Evolutionary conservation across 2,113 vertebrate species (phyloP).

Genomic region (Pantherophis guttatus): DNA sequence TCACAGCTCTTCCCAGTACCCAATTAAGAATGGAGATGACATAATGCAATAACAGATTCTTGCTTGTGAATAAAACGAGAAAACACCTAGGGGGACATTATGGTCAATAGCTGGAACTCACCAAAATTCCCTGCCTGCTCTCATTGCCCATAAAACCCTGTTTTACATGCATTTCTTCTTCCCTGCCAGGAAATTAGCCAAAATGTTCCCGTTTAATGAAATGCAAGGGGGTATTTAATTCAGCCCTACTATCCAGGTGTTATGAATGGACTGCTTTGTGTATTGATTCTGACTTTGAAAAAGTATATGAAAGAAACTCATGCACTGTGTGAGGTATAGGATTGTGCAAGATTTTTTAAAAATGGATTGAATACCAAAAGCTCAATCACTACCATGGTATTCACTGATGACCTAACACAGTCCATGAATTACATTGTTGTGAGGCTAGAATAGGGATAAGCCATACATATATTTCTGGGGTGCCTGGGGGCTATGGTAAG

Average conservation of each 20-base stretch:
- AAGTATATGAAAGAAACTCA: not conserved
- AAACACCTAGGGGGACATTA: not conserved
- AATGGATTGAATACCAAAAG: not conserved
- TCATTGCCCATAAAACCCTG: not conserved
- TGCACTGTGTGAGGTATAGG: not conserved
- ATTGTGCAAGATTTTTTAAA: not conserved
- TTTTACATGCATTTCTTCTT: not conserved
- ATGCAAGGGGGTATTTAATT: not conserved
- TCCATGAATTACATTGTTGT: not conserved
- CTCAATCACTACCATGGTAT: not conserved
- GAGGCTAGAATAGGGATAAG: not conserved
- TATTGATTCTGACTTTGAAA: not conserved
- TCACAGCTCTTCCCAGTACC: not conserved
- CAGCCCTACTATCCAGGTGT: not conserved
- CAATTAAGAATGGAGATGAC: not conserved
- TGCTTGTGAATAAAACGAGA: not conserved
- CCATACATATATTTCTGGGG: not conserved
- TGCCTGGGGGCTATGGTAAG: not conserved
- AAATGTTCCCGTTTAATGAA: not conserved
- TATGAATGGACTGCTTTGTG: not conserved
- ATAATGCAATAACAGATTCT: not conserved
- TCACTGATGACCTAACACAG: not conserved
- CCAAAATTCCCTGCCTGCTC: not conserved
- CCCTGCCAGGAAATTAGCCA: not conserved
- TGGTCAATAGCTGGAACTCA: not conserved